Conservation (phyloP, 2,113 vertebrate species). For the Onychostoma macrolepis region DNA sequence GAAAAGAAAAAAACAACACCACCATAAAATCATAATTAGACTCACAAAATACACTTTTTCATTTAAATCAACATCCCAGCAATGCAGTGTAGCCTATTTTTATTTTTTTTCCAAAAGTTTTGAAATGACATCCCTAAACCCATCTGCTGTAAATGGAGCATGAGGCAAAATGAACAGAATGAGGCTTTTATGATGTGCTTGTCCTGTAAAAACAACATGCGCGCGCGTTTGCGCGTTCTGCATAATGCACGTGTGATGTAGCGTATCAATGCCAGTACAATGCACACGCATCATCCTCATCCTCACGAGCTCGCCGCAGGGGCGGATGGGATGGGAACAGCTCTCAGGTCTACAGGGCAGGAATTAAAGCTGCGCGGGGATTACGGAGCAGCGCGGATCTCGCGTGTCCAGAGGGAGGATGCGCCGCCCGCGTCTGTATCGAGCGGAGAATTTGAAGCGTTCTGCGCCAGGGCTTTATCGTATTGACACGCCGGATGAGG, state of each 20-base stretch:
- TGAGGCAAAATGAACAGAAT: conserved; percentile 11
- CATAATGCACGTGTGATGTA: conserved; percentile 36
- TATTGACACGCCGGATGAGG: conserved; percentile 14
- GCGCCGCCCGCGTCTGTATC: background rate
- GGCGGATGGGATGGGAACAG: conserved; percentile 52
- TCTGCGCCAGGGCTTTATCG: background rate
- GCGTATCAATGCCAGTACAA: conserved; percentile 63
- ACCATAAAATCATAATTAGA: no score
- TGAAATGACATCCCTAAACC: background rate
- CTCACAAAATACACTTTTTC: background rate
- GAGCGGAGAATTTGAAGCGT: background rate
- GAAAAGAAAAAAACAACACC: no score
- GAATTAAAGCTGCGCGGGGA: conserved; percentile 39
- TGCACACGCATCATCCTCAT: conserved; percentile 4
- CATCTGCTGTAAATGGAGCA: background rate
- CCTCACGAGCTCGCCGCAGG: conserved; percentile 47
- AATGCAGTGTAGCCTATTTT: background rate
- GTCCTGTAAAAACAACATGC: background rate
- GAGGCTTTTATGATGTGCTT: conserved; percentile 9
- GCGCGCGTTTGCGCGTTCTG: background rate
- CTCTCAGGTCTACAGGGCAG: conserved; percentile 46
- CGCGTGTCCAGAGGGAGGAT: conserved; percentile 50
- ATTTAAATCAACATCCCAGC: background rate
- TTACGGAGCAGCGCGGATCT: background rate
- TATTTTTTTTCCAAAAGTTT: background rate